These are phyloP conservation scores for Paedocypris micromegethes DNA, from an alignment of 2,797 vertebrate species.

Conservation along the genomic window DNA sequence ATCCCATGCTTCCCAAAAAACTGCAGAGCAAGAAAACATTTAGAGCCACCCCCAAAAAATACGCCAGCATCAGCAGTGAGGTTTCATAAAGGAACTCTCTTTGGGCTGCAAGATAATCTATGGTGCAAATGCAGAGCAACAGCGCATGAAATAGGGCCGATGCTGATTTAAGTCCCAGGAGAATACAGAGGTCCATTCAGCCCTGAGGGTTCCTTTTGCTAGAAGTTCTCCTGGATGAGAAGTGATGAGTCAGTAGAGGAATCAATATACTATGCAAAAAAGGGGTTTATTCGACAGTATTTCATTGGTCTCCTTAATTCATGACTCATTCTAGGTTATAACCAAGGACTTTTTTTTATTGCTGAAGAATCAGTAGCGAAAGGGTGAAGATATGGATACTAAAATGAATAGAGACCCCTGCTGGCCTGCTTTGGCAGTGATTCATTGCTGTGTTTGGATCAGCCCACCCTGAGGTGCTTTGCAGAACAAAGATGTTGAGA, in stretches of 20 bases:
- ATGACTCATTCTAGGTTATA: conserved; percentile 10
- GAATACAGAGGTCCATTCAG: conserved; percentile 31
- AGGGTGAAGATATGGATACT: conserved; percentile 30
- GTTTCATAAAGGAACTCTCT: neutral
- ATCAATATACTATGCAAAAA: conserved; percentile 1
- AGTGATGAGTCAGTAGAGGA: conserved; percentile 42
- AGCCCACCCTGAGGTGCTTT: conserved; percentile 10
- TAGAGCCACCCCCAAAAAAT: neutral
- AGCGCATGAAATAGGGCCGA: conserved; percentile 18
- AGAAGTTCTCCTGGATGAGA: conserved; percentile 2
- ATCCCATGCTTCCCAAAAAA: too few species aligned
- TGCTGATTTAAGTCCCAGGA: conserved; percentile 37
- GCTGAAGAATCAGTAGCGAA: conserved; percentile 18
- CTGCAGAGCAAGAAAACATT: neutral
- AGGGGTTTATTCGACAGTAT: neutral
- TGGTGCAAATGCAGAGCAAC: conserved; percentile 7
- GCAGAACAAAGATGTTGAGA: conserved; percentile 19
- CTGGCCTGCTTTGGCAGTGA: conserved; percentile 36
- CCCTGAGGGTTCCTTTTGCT: conserved; percentile 17
- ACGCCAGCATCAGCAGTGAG: neutral
- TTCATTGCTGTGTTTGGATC: conserved; percentile 19
- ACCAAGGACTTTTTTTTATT: conserved; percentile 42
- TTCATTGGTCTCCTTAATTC: neutral
- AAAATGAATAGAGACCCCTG: conserved; percentile 26
- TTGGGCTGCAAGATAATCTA: conserved; percentile 23